Percentiles rank a stretch among this genome's conserved stretches.
Conservation (phyloP, 2,113 vertebrate genomes). For the Prolemur simus region DNA sequence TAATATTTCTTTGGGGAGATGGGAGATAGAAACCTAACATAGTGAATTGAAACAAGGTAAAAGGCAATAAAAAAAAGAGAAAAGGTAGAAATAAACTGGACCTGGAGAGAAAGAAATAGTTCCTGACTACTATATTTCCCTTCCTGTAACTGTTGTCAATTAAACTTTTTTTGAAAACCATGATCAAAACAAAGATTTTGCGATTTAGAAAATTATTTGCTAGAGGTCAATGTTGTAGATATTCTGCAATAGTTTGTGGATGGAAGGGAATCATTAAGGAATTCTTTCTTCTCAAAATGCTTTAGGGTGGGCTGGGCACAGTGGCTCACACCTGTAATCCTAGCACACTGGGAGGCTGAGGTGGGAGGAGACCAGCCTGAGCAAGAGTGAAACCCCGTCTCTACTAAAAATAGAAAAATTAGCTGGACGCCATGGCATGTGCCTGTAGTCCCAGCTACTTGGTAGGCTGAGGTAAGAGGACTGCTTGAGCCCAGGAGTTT, state of each 20-base stretch:
- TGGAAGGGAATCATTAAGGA: slow-evolving; percentile 14
- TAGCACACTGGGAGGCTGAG: too few species aligned
- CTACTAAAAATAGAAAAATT: too few species aligned
- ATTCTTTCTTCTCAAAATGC: slow-evolving; percentile 51
- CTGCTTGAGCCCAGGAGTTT: too few species aligned
- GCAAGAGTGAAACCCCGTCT: too few species aligned
- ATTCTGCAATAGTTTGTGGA: slow-evolving; percentile 12
- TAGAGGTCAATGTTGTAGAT: background rate
- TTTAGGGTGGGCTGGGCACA: background rate
- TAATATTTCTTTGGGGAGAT: background rate
- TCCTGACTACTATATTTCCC: background rate
- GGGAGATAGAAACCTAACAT: background rate
- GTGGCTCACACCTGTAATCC: too few species aligned
- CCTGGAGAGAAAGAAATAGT: slow-evolving; percentile 27
- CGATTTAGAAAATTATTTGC: slow-evolving; percentile 38
- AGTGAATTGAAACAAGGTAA: background rate
- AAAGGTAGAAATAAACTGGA: background rate
- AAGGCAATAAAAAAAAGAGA: slow-evolving; percentile 22
- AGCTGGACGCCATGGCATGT: too few species aligned
- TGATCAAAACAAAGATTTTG: slow-evolving; percentile 43
- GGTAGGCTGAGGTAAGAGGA: too few species aligned
- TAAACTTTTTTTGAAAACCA: background rate
- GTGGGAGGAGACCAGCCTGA: too few species aligned
- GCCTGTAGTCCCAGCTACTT: too few species aligned
- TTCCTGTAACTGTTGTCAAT: background rate